Base-by-base conservation (phyloP, 2,888 invertebrate species). In the Noctua fimbriata region DNA sequence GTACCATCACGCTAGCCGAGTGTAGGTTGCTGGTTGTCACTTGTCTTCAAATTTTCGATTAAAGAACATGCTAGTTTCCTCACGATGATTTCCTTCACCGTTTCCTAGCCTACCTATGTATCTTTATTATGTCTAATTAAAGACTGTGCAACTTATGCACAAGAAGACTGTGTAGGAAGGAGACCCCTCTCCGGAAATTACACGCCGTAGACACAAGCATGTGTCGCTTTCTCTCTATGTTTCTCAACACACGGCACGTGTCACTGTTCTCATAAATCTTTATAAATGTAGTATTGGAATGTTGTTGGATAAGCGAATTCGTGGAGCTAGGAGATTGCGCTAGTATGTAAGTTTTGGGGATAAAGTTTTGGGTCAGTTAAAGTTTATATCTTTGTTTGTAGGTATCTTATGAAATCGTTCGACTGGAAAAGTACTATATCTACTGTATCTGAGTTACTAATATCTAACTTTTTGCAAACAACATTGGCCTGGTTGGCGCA, bases 101-200 rank as follows among this genome's bases (percentile, higher is more conserved):
- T 36, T 32, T 36, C 7, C 44, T 28, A 4, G 12, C 18, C 16
- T 9, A 47, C 24, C n/a, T 28, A 41, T 18, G 6, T 55, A 60
- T 41, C 24, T 24, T 65, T 36, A 24, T 47, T 5, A 12, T 16
- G 47, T 66, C 16, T 32, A 21, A 41, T 47, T 36, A 14, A 28
- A 36, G 21, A 18, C 6, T 65, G 36, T 44, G 7, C n/a, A 18
- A 58, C 36, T 32, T 75, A 49, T 60, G 24, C 16, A 82, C 28
- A 24, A 63, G 32, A 32, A 5, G 28, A 28, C 21, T 18, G 0
- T 63, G 44, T 44, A 63, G 69, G 28, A 55, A 76, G 44, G 24
- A 69, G 4, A 36, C 14, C 16, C 24, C 58, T 55, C 55, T 47
- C 76, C 76, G 83, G 83, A 84, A 47, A 85, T 83, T 85, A 73